Evolutionary conservation across 1,140 invertebrate genomes (phyloP), one percentile per base, ranked within the genome.

Genomic region (Trichonephila inaurata): DNA sequence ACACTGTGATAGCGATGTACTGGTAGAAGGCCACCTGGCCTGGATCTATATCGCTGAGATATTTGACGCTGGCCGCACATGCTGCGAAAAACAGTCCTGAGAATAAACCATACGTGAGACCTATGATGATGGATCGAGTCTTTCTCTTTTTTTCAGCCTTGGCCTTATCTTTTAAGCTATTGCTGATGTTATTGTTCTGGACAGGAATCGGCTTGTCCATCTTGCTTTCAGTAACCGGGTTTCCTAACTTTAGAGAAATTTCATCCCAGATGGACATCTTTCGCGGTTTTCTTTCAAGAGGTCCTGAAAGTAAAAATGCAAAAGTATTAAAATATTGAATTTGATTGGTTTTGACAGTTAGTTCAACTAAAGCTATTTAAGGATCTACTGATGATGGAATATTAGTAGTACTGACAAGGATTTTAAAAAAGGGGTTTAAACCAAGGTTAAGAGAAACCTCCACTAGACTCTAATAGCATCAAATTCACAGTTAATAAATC

Each of bases 41-140:
- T 0, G 98, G 98, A 96, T 98, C 97, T 61, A 98, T 96, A 94
- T 98, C 97, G 1, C 72, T 94, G n/a, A 98, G 96, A 93, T 97
- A 97, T 95, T 98, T 98, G 0, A 98, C 98, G 94, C 98, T 98
- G 2, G 98, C 97, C 28, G 98, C 98, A 95, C 98, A 98, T 60
- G 98, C 96, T 2, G 98, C 98, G 95, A 98, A 98, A 95, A 98
- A 98, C 10, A 98, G 95, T 7, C 98, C 98, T 6, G 98, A 98
- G 51, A 95, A 60, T 24, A 94, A 92, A 14, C 89, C 94, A n/a
- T 94, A 94, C 14, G 58, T 62, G 19, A 94, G 88, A 21, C 93
- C 93, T 16, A 94, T 12, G 2, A 89, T 40, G 19, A 93, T n/a
- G 18, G 64, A 58, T 66, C 64, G 88, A 16, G 92, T 64, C 60